phyloP scores from a whole-genome alignment of 2,113 vertebrate genomes.

The Formicarius rufipectus region DNA sequence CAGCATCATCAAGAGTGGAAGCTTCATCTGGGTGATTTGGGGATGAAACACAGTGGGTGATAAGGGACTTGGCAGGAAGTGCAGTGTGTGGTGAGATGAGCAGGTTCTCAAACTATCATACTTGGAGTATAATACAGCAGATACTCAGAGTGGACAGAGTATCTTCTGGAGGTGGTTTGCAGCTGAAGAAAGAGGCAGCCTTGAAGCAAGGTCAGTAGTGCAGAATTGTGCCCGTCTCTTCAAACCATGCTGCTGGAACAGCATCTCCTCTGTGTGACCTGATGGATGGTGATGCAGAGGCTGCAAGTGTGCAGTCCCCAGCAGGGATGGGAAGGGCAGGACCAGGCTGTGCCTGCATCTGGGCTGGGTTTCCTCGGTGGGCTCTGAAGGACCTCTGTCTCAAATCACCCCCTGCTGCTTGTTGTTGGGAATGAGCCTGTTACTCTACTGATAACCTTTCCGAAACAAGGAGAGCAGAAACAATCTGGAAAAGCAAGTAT shows the following conservation, averaged over 20 bases:
- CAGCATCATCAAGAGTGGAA: background rate
- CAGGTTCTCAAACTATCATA: background rate
- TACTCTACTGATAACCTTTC: background rate
- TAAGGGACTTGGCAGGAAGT: background rate
- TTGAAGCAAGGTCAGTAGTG: background rate
- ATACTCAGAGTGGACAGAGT: background rate
- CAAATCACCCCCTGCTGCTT: background rate
- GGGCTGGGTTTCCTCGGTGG: background rate
- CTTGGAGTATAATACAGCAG: background rate
- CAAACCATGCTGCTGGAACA: background rate
- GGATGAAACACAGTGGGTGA: background rate
- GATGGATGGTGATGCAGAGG: background rate
- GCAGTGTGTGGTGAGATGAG: background rate
- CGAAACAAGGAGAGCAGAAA: background rate
- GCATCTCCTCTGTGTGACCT: accelerated
- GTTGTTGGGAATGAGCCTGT: background rate
- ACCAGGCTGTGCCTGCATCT: accelerated
- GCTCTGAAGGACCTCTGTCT: background rate
- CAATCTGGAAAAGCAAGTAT: background rate
- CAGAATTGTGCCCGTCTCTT: accelerated
- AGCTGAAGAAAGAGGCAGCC: background rate
- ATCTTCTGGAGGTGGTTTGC: background rate
- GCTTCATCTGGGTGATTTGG: background rate
- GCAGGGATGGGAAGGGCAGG: background rate
- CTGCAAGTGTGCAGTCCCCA: accelerated